These are phyloP conservation scores for Lochmaea crataegi DNA, from an alignment of 2,888 invertebrate genomes.

Conservation along the genomic window DNA sequence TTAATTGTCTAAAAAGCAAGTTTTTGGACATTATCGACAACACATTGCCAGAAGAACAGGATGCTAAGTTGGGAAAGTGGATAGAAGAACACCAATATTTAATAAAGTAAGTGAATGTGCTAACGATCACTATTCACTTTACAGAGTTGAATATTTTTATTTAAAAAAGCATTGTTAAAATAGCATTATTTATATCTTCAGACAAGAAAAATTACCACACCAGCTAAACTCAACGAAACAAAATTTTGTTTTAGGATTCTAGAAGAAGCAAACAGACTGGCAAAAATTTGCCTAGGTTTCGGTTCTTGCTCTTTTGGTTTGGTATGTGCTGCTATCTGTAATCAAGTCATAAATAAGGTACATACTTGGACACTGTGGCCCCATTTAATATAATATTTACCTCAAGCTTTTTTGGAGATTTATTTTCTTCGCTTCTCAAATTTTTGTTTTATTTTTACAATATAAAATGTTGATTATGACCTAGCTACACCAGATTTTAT, in stretches of 20 bases:
- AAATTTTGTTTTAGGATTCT: not conserved
- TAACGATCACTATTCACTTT: not conserved
- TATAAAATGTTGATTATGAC: no score
- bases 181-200: no score
- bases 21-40: not conserved
- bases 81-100: not conserved
- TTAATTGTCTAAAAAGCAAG: not conserved
- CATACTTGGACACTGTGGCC: no score
- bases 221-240: no score
- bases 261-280: not conserved
- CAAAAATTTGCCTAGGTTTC: not conserved
- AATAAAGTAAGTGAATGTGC: not conserved
- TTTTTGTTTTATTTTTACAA: no score
- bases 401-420: no score
- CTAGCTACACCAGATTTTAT: no score
- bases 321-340: not conserved
- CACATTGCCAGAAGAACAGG: not conserved
- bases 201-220: no score
- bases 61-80: not conserved
- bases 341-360: conserved; percentile 6
- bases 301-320: not conserved
- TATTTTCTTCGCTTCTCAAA: no score
- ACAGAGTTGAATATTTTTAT: no score
- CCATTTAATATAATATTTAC: no score
- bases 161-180: no score